phyloP scores from a whole-genome alignment of 2,113 vertebrate genomes.

The Istiophorus platypterus region DNA sequence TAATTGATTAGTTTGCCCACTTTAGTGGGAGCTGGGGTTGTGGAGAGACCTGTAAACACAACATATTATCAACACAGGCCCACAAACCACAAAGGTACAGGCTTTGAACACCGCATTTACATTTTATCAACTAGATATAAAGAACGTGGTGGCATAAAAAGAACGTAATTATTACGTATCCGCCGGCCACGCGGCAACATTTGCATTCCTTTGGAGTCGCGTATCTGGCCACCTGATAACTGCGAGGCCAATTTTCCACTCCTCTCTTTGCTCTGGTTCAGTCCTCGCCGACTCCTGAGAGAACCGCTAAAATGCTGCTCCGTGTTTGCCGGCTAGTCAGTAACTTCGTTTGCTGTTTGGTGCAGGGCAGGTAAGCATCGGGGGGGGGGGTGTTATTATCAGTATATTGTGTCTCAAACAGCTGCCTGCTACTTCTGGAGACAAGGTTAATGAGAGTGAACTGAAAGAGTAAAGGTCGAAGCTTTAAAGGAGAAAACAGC shows the following conservation, averaged over 20 bases:
- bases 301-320: not conserved
- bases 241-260: not conserved
- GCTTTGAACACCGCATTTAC: not conserved
- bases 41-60: not conserved
- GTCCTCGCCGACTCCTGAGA: conserved; percentile 1
- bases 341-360: not conserved
- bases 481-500: not conserved
- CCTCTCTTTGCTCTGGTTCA: not conserved
- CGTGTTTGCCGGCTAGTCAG: not conserved
- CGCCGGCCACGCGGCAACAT: not conserved
- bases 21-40: not conserved
- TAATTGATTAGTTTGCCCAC: conserved; percentile 4
- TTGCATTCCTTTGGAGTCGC: not conserved
- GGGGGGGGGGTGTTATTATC: not conserved
- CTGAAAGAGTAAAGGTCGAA: not conserved
- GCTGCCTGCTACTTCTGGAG: not conserved
- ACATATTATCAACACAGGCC: not conserved
- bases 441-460: not conserved
- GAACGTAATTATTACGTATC: not conserved
- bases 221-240: not conserved
- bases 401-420: not conserved
- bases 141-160: not conserved
- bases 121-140: not conserved
- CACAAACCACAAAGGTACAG: not conserved
- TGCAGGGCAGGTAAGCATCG: not conserved